phyloP scores from a whole-genome alignment of 2,113 vertebrate genomes.

The Illadopsis cleaveri region DNA sequence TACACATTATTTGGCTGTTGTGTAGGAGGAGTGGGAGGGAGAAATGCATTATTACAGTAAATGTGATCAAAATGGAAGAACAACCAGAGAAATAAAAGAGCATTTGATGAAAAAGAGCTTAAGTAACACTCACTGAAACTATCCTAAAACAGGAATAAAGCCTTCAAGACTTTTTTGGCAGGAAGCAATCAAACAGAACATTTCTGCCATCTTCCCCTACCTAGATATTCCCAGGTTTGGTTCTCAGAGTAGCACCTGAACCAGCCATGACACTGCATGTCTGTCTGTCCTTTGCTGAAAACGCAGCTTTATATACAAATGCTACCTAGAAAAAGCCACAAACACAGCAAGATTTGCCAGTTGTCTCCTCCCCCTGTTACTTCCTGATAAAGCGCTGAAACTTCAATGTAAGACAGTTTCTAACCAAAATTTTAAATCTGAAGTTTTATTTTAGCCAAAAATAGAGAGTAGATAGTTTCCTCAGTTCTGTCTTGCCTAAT shows the following conservation, averaged over 20 bases:
- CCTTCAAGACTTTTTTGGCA: not conserved
- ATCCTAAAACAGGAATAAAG: not conserved
- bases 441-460: not conserved
- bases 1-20: not conserved
- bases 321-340: not conserved
- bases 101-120: not conserved
- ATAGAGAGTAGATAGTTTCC: not conserved
- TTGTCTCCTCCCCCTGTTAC: not conserved
- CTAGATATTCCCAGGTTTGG: not conserved
- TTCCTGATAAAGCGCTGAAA: not conserved
- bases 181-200: constrained; percentile 2
- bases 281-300: not conserved
- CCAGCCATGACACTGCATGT: not conserved
- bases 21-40: constrained; percentile 31
- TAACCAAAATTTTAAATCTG: not conserved
- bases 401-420: not conserved
- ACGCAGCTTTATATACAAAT: not conserved
- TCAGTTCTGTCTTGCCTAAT: not conserved
- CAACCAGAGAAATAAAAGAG: not conserved
- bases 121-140: not conserved
- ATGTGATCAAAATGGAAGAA: constrained; percentile 28
- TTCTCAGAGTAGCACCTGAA: not conserved
- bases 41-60: constrained; percentile 46
- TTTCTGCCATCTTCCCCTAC: not conserved
- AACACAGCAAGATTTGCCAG: not conserved